Percentiles rank a stretch among this genome's conserved stretches.
Conservation (phyloP, 2,797 vertebrate species). For the Poecilia gillii region DNA sequence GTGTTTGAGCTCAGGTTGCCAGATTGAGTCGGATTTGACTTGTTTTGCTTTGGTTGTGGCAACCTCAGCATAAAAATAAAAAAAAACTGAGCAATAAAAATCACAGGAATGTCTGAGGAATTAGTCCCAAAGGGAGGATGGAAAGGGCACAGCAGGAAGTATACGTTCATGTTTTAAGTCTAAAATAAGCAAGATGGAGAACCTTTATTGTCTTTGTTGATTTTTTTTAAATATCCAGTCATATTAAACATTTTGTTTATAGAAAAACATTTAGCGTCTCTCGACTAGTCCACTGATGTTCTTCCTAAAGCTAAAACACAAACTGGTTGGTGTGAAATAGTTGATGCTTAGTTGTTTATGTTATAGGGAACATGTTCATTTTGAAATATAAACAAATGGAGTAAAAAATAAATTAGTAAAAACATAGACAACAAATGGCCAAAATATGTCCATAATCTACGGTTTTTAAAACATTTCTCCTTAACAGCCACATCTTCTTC, state of each 20-base stretch:
- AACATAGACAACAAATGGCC: not conserved
- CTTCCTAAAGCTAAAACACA: not conserved
- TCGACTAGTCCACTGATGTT: not conserved
- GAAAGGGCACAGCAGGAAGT: slow-evolving; percentile 5
- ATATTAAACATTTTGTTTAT: too few relatives aligned
- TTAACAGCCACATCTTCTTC: not conserved
- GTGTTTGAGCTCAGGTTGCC: slow-evolving; percentile 63
- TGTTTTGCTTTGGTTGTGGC: slow-evolving; percentile 48
- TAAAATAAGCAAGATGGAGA: not conserved
- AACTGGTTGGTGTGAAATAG: not conserved
- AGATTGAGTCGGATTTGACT: slow-evolving; percentile 64
- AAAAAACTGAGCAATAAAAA: slow-evolving; percentile 20
- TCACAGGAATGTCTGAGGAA: slow-evolving; percentile 1
- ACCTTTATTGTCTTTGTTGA: not conserved
- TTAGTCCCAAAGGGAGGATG: slow-evolving; percentile 3
- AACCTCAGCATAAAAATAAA: slow-evolving; percentile 49
- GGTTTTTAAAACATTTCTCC: not conserved
- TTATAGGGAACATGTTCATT: too few relatives aligned
- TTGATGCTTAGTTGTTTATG: too few relatives aligned
- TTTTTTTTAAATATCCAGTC: not conserved
- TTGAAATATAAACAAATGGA: too few relatives aligned
- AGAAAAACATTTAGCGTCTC: too few relatives aligned
- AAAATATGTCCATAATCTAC: not conserved
- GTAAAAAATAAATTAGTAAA: not conserved
- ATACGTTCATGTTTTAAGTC: not conserved